Percentiles rank a stretch among this genome's conserved stretches.
phyloP scores from a whole-genome alignment of 1,140 invertebrate species.

The Cyclargus thomasi region DNA sequence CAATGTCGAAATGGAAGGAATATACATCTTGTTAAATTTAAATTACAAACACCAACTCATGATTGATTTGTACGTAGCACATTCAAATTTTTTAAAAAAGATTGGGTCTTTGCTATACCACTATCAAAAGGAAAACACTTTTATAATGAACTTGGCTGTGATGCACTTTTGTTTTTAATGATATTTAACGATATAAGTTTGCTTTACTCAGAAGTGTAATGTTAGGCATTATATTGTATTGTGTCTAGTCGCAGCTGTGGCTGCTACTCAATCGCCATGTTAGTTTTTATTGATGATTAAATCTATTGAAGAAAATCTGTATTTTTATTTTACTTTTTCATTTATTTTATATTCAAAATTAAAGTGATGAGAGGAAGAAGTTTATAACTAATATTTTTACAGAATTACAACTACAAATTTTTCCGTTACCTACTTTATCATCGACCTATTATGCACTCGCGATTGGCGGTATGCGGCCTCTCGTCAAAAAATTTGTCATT shows the following conservation, averaged over 20 bases:
- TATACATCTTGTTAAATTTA: too few relatives aligned
- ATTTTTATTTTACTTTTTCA: neutral
- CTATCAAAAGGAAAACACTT: conserved; percentile 35
- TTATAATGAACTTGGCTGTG: conserved; percentile 41
- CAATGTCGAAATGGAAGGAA: too few relatives aligned
- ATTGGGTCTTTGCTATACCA: neutral
- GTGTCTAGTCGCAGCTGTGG: conserved; percentile 34
- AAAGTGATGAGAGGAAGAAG: too few relatives aligned
- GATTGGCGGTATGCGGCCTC: too few relatives aligned
- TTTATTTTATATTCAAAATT: too few relatives aligned
- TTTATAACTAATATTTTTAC: too few relatives aligned
- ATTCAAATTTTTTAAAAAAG: neutral
- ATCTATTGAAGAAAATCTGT: neutral
- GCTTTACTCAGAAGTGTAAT: conserved; percentile 26
- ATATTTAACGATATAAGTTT: conserved; percentile 19
- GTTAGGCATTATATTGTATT: conserved; percentile 27
- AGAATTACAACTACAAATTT: too few relatives aligned
- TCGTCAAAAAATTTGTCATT: too few relatives aligned
- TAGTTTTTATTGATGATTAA: conserved; percentile 23
- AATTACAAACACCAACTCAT: too few relatives aligned
- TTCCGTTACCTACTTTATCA: too few relatives aligned
- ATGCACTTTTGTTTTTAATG: conserved; percentile 26
- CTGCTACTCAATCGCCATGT: conserved; percentile 22
- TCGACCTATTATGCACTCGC: too few relatives aligned
- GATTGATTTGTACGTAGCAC: neutral